phyloP scores from a whole-genome alignment of 2,113 vertebrate species.

The Cyanoderma ruficeps region DNA sequence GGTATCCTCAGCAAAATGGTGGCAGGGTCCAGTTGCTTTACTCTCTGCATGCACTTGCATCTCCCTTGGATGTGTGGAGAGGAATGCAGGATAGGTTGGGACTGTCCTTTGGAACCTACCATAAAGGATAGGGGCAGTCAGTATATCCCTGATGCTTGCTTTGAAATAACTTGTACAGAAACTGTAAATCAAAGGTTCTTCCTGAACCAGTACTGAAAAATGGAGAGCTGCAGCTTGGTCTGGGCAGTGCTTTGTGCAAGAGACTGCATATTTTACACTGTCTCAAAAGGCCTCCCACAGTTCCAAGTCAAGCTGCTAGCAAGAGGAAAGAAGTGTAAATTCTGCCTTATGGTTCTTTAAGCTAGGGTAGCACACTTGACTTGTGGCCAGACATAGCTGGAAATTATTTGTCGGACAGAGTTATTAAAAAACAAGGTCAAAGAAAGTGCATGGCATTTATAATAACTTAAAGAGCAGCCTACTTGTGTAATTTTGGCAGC shows the following conservation, averaged over 20 bases:
- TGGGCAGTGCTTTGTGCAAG: not conserved
- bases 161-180: not conserved
- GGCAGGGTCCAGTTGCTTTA: not conserved
- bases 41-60: not conserved
- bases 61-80: not conserved
- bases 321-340: not conserved
- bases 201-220: not conserved
- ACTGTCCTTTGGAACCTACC: not conserved
- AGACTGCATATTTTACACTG: not conserved
- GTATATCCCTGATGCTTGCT: not conserved
- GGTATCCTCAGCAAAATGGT: not conserved
- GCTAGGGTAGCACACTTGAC: not conserved
- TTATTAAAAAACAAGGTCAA: not conserved
- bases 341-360: not conserved
- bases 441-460: not conserved
- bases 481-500: not conserved
- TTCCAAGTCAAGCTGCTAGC: not conserved
- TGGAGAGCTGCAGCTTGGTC: not conserved
- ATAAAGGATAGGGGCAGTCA: not conserved
- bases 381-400: not conserved
- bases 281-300: not conserved
- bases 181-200: not conserved
- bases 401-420: not conserved
- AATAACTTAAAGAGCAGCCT: not conserved
- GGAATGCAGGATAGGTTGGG: not conserved